Base-by-base conservation (phyloP, 2,797 vertebrate genomes). In the Helarctos malayanus region DNA sequence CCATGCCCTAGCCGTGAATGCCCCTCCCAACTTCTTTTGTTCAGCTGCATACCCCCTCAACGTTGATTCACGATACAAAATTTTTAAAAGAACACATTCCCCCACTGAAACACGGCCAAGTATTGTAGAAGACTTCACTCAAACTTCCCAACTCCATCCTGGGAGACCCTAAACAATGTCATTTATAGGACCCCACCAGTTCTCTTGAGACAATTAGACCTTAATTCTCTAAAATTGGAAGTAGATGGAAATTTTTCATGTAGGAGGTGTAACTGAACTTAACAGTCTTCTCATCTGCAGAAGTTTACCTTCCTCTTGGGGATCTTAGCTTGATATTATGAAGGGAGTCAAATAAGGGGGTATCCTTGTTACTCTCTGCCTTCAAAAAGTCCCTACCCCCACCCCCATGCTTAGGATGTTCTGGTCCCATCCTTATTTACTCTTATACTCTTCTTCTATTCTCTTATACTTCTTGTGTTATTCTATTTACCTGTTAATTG, bases 181-280 rank as follows among this genome's bases (percentile, higher is more conserved):
- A 32, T 65, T 61, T 54, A 5, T 69, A 86, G 89, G 25, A 71
- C 32, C 32, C 25, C 15, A 78, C 38, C 11, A 89, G 57, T 63
- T 76, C 23, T 52, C 65, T 65, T 93, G 79, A 65, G 56, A 86
- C 80, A 49, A 83, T 23, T 52, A 82, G 89, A 89, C 32, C 73
- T 96, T 49, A 57, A 63, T 78, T 69, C 10, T 86, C 92, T 92
- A 86, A 90, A 85, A 69, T 61, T 57, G 14, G 76, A 86, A 54
- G 52, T 41, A 76, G 61, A 78, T 35, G 57, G 75, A 11, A 73
- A 91, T 14, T 32, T n/a, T 49, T 82, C 41, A 59, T 25, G 0
- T n/a, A 11, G 27, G 32, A 69, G 15, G 25, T 8, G 13, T 69
- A 52, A 73, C 49, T 59, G 57, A 59, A 76, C 49, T 41, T 81